These are phyloP conservation scores for Saturnia pavonia DNA, from an alignment of 2,888 invertebrate species.

Conservation along the genomic window DNA sequence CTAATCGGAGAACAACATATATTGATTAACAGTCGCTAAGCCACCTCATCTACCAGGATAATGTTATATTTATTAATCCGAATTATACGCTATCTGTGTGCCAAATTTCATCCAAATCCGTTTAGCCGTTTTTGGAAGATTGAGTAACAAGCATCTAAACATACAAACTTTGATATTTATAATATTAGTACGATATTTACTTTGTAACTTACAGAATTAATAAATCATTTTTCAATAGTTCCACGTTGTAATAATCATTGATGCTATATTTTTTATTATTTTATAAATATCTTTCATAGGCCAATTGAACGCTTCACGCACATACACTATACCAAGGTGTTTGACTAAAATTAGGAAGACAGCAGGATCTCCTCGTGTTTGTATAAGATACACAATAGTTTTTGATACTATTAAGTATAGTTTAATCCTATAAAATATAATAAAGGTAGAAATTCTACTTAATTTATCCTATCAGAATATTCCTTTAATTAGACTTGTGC, in stretches of 20 bases:
- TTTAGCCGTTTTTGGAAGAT: too few relatives aligned
- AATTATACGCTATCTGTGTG: too few relatives aligned
- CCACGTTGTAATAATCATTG: not conserved
- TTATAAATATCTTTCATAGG: not conserved
- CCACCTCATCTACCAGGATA: too few relatives aligned
- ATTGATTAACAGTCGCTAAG: too few relatives aligned
- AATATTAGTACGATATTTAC: too few relatives aligned
- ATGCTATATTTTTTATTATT: not conserved
- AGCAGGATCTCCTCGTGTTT: not conserved
- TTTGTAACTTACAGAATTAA: too few relatives aligned
- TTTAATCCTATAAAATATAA: slow-evolving; percentile 84
- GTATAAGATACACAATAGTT: slow-evolving; percentile 83
- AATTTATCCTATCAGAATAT: slow-evolving; percentile 74
- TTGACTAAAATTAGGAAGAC: not conserved
- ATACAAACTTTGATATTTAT: too few relatives aligned
- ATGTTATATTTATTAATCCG: too few relatives aligned
- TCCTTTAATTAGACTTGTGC: slow-evolving; percentile 60
- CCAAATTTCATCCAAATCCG: too few relatives aligned
- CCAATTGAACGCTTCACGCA: not conserved
- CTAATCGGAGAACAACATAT: too few relatives aligned
- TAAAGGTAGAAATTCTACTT: slow-evolving; percentile 75
- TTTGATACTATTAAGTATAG: slow-evolving; percentile 83
- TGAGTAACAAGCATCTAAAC: too few relatives aligned
- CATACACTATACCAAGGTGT: not conserved
- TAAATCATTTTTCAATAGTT: not conserved